Percentiles rank a stretch among this genome's conserved stretches.
Evolutionary conservation across 1,140 invertebrate species (phyloP).

Genomic region (Epicauta chinensis): DNA sequence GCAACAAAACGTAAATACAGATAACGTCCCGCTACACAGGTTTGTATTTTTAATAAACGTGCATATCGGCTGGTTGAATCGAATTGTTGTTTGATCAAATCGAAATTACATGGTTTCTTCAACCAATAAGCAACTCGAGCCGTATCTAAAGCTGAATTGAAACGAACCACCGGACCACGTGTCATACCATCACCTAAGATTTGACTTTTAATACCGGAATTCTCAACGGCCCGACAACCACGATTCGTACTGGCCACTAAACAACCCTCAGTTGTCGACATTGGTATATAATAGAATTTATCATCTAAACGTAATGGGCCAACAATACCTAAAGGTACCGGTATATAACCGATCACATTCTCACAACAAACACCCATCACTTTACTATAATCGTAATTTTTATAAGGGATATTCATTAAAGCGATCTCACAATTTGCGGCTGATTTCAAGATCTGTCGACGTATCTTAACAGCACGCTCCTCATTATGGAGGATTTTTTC

Average conservation of each 20-base stretch:
- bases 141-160: slow-evolving; percentile 71
- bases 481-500: slow-evolving; percentile 75
- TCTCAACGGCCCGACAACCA: slow-evolving; percentile 77
- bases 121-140: slow-evolving; percentile 80
- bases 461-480: slow-evolving; percentile 74
- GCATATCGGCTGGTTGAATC: slow-evolving; percentile 85
- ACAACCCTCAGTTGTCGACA: slow-evolving; percentile 98
- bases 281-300: slow-evolving; percentile 76
- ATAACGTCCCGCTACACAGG: slow-evolving; percentile 75
- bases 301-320: slow-evolving; percentile 87
- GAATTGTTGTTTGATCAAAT: slow-evolving; percentile 72
- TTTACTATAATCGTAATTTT: slow-evolving; percentile 80
- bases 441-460: slow-evolving; percentile 55
- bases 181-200: slow-evolving; percentile 94
- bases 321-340: slow-evolving; percentile 84
- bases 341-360: slow-evolving; percentile 95
- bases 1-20: slow-evolving; percentile 91
- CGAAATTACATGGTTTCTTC: slow-evolving; percentile 69
- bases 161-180: slow-evolving; percentile 84
- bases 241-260: slow-evolving; percentile 94
- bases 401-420: slow-evolving; percentile 69
- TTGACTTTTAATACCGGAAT: slow-evolving; percentile 68
- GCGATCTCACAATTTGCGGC: slow-evolving; percentile 40
- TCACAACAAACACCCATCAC: slow-evolving; percentile 92
- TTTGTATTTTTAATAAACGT: slow-evolving; percentile 68